A percentile compares a stretch with the other conserved stretches of the same genome.
These are phyloP conservation scores for Lithophane leautieri DNA, from an alignment of 2,888 invertebrate genomes.

Conservation along the genomic window DNA sequence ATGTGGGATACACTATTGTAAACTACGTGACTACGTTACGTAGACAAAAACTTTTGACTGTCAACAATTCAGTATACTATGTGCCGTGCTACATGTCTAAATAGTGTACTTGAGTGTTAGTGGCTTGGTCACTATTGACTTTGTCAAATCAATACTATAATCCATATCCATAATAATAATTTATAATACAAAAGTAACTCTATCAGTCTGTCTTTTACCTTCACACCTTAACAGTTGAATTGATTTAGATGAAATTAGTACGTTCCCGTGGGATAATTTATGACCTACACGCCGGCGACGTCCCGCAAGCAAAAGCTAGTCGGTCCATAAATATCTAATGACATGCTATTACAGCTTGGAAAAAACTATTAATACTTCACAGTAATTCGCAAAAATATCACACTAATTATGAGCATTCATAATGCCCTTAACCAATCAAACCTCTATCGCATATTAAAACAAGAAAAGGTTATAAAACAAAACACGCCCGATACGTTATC, in stretches of 20 bases:
- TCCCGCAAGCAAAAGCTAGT: not conserved
- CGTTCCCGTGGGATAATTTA: not conserved
- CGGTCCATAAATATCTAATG: not conserved
- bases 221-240: too few species aligned
- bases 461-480: conserved; percentile 12
- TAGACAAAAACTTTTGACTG: too few species aligned
- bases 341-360: not conserved
- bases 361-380: not conserved
- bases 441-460: not conserved
- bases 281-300: not conserved
- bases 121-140: not conserved
- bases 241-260: too few species aligned
- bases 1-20: not conserved
- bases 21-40: not conserved
- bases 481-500: conserved; percentile 40
- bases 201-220: too few species aligned
- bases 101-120: not conserved
- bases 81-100: not conserved
- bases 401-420: not conserved
- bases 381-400: not conserved
- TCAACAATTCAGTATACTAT: not conserved
- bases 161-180: too few species aligned
- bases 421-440: not conserved
- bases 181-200: too few species aligned
- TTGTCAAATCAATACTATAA: not conserved